Percentiles rank a stretch among this genome's conserved stretches.
Evolutionary conservation across 2,888 invertebrate species (phyloP).

Genomic region (Sepiola atlantica): DNA sequence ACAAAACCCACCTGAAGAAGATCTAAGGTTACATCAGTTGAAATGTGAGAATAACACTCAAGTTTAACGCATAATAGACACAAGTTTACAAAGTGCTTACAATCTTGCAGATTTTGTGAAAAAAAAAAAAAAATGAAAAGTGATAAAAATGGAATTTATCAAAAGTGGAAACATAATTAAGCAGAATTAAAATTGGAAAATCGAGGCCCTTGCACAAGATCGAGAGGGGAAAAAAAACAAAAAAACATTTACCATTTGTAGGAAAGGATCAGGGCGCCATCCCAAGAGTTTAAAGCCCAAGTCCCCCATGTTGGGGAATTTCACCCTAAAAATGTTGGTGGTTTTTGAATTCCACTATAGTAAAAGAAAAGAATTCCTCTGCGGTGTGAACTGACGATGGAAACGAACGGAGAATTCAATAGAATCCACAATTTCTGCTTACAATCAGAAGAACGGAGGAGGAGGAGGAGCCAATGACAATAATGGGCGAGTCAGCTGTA

Average conservation of each 20-base stretch:
- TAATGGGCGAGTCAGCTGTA: background rate
- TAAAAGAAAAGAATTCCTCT: background rate
- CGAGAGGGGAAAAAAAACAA: background rate
- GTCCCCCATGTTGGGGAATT: constrained; percentile 24
- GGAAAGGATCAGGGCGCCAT: constrained; percentile 12
- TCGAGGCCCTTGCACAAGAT: too few relatives aligned
- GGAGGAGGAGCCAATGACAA: background rate
- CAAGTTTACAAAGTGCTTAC: too few relatives aligned
- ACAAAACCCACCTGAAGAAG: too few relatives aligned
- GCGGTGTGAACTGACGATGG: background rate
- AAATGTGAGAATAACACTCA: too few relatives aligned
- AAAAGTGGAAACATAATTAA: too few relatives aligned
- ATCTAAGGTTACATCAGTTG: too few relatives aligned
- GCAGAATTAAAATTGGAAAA: too few relatives aligned
- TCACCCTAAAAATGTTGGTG: background rate
- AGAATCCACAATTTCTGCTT: background rate
- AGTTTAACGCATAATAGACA: too few relatives aligned
- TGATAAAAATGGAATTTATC: too few relatives aligned
- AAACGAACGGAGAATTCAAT: background rate
- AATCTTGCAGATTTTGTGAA: too few relatives aligned
- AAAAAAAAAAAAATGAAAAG: too few relatives aligned
- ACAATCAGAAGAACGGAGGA: background rate
- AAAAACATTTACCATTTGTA: background rate
- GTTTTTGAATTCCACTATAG: background rate
- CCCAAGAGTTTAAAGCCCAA: background rate